Conservation (phyloP, 2,888 invertebrate species). For the Drosophila prolongata region DNA sequence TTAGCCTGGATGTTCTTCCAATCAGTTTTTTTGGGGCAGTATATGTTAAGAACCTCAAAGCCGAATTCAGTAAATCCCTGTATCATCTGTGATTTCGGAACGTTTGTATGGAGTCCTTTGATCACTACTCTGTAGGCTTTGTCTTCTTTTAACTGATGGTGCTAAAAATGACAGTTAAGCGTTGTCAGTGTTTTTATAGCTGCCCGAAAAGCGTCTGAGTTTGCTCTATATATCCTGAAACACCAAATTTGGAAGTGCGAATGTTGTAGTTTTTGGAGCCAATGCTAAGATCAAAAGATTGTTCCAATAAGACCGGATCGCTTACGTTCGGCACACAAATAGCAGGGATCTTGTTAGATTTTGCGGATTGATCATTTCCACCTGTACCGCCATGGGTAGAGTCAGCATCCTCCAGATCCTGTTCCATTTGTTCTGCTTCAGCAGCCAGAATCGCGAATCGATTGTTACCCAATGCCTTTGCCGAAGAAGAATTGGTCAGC, state of each 20-base stretch:
- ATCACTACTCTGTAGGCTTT: slow-evolving; percentile 29
- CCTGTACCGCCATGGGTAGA: slow-evolving; percentile 1
- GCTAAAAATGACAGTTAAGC: slow-evolving; percentile 25
- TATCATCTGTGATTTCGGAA: slow-evolving; percentile 10
- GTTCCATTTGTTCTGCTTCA: slow-evolving; percentile 1
- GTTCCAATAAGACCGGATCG: background rate
- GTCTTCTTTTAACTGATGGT: slow-evolving; percentile 26
- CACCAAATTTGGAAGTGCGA: slow-evolving; percentile 29
- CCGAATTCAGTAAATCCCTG: slow-evolving; percentile 7
- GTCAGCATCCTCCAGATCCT: slow-evolving; percentile 1
- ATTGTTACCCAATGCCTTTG: slow-evolving; percentile 1
- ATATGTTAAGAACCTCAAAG: slow-evolving; percentile 19
- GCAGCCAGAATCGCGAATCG: slow-evolving; percentile 6
- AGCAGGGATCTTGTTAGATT: slow-evolving; percentile 2
- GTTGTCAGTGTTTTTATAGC: slow-evolving; percentile 14
- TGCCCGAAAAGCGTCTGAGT: slow-evolving; percentile 23
- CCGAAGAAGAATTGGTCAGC: too few species aligned
- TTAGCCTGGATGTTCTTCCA: slow-evolving; percentile 25
- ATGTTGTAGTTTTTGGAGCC: slow-evolving; percentile 20
- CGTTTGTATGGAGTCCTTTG: slow-evolving; percentile 20
- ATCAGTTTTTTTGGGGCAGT: slow-evolving; percentile 1
- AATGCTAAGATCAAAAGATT: slow-evolving; percentile 4
- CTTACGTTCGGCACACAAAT: slow-evolving; percentile 2
- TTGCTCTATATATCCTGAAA: slow-evolving; percentile 24
- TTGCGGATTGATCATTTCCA: background rate